These are phyloP conservation scores for Ptilorrhoa leucosticta DNA, from an alignment of 2,113 vertebrate genomes.

Conservation along the genomic window DNA sequence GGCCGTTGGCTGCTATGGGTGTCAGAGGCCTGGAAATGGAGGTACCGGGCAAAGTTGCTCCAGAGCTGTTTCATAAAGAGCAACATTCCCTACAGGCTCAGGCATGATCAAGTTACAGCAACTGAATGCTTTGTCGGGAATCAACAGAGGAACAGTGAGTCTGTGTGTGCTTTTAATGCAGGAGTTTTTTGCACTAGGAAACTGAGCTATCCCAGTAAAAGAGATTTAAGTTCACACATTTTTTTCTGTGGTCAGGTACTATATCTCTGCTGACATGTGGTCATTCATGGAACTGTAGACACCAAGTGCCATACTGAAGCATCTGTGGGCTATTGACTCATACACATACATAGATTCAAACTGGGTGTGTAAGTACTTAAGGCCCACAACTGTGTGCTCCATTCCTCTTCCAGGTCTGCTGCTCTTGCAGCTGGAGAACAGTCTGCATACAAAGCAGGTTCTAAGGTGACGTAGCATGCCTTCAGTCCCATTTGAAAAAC, in stretches of 20 bases:
- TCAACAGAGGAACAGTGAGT: not conserved
- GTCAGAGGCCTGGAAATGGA: not conserved
- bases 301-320: not conserved
- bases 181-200: not conserved
- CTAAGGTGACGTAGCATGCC: not conserved
- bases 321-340: not conserved
- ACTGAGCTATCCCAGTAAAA: not conserved
- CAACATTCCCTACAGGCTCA: not conserved
- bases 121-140: not conserved
- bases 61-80: not conserved
- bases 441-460: not conserved
- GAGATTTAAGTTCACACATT: not conserved
- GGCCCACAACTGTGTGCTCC: not conserved
- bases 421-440: not conserved
- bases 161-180: not conserved
- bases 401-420: not conserved
- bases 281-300: not conserved
- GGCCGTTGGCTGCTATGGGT: not conserved
- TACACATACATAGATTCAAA: not conserved
- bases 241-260: not conserved
- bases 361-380: not conserved
- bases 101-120: not conserved
- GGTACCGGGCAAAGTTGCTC: not conserved
- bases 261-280: not conserved
- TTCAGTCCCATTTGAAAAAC: not conserved